A percentile compares a stretch with the other conserved stretches of the same genome.
phyloP scores from a whole-genome alignment of 2,888 invertebrate genomes.

The Opisthograptis luteolata region DNA sequence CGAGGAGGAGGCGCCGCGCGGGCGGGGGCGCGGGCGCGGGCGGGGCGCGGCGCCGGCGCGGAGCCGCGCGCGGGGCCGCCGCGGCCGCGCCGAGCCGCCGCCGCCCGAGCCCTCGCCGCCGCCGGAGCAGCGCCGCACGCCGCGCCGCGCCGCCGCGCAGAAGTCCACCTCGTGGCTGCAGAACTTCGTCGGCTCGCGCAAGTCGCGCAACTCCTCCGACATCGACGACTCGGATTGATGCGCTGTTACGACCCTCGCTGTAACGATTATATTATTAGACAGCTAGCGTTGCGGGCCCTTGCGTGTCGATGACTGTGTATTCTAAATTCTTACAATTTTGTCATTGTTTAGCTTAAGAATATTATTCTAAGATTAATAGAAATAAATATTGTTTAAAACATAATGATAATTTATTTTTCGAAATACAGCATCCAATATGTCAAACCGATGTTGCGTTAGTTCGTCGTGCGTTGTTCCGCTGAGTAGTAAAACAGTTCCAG shows the following conservation, averaged over 20 bases:
- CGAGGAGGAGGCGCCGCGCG: slow-evolving; percentile 45
- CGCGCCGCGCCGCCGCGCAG: slow-evolving; percentile 68
- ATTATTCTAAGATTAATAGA: not conserved
- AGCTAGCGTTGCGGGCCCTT: too few relatives aligned
- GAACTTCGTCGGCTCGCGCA: slow-evolving; percentile 51
- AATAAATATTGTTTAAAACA: not conserved
- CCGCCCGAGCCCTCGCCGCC: slow-evolving; percentile 53
- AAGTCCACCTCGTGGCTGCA: slow-evolving; percentile 66
- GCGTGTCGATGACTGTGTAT: not conserved
- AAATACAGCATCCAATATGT: too few relatives aligned
- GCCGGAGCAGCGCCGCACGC: slow-evolving; percentile 64
- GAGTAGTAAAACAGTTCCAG: too few relatives aligned
- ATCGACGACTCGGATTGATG: slow-evolving; percentile 66
- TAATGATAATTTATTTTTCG: not conserved
- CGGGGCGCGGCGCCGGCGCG: slow-evolving; percentile 31
- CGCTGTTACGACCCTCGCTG: too few relatives aligned
- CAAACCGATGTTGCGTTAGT: too few relatives aligned
- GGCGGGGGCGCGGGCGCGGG: slow-evolving; percentile 34
- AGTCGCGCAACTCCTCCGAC: slow-evolving; percentile 60
- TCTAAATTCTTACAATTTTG: not conserved
- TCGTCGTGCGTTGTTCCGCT: too few relatives aligned
- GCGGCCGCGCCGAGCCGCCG: slow-evolving; percentile 45
- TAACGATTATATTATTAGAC: too few relatives aligned
- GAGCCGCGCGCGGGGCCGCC: slow-evolving; percentile 41
- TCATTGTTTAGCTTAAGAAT: not conserved